Conservation (phyloP, 2,113 vertebrate species). For the Melanerpes aurifrons region DNA sequence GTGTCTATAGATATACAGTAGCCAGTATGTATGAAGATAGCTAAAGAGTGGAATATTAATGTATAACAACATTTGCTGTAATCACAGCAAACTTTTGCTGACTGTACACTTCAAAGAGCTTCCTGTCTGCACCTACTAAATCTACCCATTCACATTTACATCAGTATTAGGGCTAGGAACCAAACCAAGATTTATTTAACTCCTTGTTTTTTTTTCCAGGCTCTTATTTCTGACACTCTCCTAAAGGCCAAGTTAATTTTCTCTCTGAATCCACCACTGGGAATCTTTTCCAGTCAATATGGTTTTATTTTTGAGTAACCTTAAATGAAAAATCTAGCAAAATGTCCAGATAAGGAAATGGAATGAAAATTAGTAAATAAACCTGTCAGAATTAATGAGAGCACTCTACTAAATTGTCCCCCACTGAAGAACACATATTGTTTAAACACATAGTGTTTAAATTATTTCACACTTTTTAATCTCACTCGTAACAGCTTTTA, state of each 20-base stretch:
- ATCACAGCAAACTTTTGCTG: not conserved
- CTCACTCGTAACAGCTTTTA: not conserved
- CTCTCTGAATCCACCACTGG: not conserved
- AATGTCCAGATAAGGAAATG: not conserved
- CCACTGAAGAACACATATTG: not conserved
- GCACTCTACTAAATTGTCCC: not conserved
- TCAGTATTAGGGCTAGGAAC: not conserved
- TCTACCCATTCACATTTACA: not conserved
- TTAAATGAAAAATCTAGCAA: not conserved
- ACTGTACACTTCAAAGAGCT: not conserved
- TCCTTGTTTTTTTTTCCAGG: not conserved
- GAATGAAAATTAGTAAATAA: not conserved
- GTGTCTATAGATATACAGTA: fast-evolving
- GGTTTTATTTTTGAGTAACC: not conserved
- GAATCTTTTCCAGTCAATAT: not conserved
- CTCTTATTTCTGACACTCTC: not conserved
- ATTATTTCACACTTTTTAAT: not conserved
- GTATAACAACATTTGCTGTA: not conserved
- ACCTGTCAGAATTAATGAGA: not conserved
- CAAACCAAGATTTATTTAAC: not conserved
- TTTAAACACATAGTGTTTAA: not conserved
- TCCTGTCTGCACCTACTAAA: not conserved
- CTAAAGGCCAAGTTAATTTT: not conserved
- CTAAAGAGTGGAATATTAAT: not conserved
- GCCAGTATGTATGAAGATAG: not conserved